Percentiles rank a stretch among this genome's conserved stretches.
Conservation (phyloP, 2,797 vertebrate species). For the Balearica regulorum region DNA sequence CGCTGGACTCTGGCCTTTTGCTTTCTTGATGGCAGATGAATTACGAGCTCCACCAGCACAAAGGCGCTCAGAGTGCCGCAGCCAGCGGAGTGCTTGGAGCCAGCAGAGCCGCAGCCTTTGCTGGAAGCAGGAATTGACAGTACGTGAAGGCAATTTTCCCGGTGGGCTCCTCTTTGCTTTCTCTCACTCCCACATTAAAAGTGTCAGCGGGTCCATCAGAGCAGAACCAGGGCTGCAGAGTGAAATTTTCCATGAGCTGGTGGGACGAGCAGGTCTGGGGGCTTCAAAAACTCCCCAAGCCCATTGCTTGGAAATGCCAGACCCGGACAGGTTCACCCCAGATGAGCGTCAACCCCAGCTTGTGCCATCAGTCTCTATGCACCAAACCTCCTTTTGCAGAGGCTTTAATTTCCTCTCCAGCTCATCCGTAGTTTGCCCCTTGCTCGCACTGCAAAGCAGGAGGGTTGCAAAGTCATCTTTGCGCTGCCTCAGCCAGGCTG, state of each 20-base stretch:
- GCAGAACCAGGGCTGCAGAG: not conserved
- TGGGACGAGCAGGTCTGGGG: not conserved
- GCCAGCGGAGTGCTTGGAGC: not conserved
- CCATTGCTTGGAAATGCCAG: not conserved
- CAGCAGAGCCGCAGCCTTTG: not conserved
- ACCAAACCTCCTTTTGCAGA: not conserved
- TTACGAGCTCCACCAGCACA: not conserved
- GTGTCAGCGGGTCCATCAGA: not conserved
- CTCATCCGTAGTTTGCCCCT: not conserved
- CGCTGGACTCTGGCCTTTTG: not conserved
- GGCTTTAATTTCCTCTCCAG: not conserved
- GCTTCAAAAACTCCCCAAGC: not conserved
- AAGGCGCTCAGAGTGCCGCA: not conserved
- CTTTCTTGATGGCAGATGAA: not conserved
- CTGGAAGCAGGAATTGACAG: not conserved
- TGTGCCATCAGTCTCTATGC: not conserved
- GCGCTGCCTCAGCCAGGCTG: not conserved
- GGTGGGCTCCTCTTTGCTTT: not conserved
- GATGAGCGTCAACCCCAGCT: not conserved
- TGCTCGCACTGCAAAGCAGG: not conserved
- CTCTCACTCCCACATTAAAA: not conserved
- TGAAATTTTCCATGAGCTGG: not conserved
- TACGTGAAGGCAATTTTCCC: not conserved
- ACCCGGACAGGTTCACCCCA: rapidly evolving
- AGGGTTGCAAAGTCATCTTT: not conserved